These are phyloP conservation scores for Colletes latitarsis DNA, from an alignment of 1,140 invertebrate genomes.

Conservation along the genomic window DNA sequence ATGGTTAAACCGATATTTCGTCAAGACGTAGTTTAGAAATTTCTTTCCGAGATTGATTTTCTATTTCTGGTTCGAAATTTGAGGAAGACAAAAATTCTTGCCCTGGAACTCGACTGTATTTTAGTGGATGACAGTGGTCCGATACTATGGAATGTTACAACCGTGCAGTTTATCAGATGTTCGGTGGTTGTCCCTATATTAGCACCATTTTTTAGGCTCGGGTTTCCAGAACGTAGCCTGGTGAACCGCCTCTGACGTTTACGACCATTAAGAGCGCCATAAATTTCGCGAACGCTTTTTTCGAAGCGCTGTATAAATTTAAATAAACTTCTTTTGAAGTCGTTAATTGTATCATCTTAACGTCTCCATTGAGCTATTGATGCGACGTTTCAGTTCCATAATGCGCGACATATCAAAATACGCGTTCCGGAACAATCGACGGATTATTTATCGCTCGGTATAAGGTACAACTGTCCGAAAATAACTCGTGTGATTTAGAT, in stretches of 20 bases:
- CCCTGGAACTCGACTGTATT: not conserved
- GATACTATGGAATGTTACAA: not conserved
- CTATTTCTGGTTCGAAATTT: too few relatives aligned
- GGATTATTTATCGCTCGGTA: not conserved
- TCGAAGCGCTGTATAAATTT: constrained; percentile 38
- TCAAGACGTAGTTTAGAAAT: too few relatives aligned
- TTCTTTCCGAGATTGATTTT: too few relatives aligned
- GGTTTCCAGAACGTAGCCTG: constrained; percentile 29
- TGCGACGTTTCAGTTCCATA: not conserved
- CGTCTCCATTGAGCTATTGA: constrained; percentile 13
- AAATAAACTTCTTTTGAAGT: constrained; percentile 39
- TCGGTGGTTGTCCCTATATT: constrained; percentile 18
- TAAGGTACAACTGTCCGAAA: too few relatives aligned
- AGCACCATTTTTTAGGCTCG: constrained; percentile 26
- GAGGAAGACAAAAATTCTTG: not conserved
- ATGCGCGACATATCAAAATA: not conserved
- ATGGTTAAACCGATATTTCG: too few relatives aligned
- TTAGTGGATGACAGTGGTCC: too few relatives aligned
- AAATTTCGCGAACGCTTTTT: constrained; percentile 45
- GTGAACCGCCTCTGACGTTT: constrained; percentile 44
- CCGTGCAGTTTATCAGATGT: too few relatives aligned
- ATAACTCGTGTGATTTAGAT: too few relatives aligned
- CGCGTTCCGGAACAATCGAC: too few relatives aligned
- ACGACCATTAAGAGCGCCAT: constrained; percentile 47
- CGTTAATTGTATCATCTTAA: constrained; percentile 24